phyloP scores from a whole-genome alignment of 1,140 invertebrate species.

The Hetaerina americana region DNA sequence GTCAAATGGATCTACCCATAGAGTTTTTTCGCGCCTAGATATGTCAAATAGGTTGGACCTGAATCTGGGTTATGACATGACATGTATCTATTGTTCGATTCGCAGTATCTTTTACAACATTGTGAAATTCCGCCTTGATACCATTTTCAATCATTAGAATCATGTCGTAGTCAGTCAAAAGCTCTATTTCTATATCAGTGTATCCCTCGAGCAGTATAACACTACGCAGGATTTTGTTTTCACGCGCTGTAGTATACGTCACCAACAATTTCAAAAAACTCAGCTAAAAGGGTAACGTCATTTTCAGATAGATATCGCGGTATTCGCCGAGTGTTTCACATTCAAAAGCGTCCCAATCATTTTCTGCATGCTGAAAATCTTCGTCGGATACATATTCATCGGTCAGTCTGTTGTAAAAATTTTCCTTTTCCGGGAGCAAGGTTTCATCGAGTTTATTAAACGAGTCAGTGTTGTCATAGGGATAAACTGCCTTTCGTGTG shows the following conservation, averaged over 20 bases:
- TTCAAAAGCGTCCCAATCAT: conserved; percentile 30
- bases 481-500: conserved; percentile 21
- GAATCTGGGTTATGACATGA: conserved; percentile 10
- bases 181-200: conserved; percentile 18
- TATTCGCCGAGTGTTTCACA: conserved; percentile 27
- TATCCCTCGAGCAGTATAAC: background rate
- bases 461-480: conserved; percentile 22
- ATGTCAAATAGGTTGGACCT: background rate
- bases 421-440: conserved; percentile 22
- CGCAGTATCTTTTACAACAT: conserved; percentile 22
- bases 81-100: conserved; percentile 27
- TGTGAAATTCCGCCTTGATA: conserved; percentile 26
- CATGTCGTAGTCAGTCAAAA: conserved; percentile 28
- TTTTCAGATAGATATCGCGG: too few species aligned
- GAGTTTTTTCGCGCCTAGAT: background rate
- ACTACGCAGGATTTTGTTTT: background rate
- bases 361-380: conserved; percentile 29
- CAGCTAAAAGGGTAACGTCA: background rate
- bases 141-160: conserved; percentile 25
- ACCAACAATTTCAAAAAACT: background rate
- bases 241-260: background rate
- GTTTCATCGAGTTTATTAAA: conserved; percentile 23
- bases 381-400: conserved; percentile 20
- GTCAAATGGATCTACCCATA: background rate
- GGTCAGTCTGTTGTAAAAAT: conserved; percentile 26